Base-by-base conservation (phyloP, 1,140 invertebrate genomes). In the Drosophila seguyi region DNA sequence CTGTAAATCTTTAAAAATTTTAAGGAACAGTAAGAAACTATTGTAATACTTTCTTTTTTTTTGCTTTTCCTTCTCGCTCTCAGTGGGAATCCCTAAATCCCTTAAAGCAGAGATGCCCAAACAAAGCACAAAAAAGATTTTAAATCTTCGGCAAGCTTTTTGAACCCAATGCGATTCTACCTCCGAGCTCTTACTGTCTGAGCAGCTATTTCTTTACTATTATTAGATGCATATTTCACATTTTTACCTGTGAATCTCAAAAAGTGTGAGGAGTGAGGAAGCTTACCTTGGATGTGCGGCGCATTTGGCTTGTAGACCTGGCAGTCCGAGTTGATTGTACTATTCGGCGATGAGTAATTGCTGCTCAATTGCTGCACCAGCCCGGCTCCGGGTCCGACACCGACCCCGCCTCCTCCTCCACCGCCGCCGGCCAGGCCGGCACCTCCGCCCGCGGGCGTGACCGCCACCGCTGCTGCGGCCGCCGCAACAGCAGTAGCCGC, bases 231-330 rank as follows among this genome's bases (percentile, higher is more conserved):
- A 16, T 3, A 25, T 22, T 47, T 27, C 25, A 0, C n/a, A 48
- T 27, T 41, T 44, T 2, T 45, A 45, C 6, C 6, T 41, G 4
- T n/a, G 27, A 27, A n/a, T n/a, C 48, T 53, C 25, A 11, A 5
- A 14, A 22, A 0, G 34, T 52, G 56, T 25, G 39, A 22, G 4
- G 8, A 3, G 8, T n/a, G 31, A 10, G 6, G 10, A 3, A 20
- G 36, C 87, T 86, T 86, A 93, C 92, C 92, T 92, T 92, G 92
- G 52, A 93, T 83, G 41, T 93, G 92, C 52, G 92, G 81, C 52
- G 93, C 93, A 82, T 93, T 93, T 6, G 93, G 93, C 69, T 93
- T 93, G 61, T 93, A 93, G 50, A 75, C 80, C 84, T 83, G 85
- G 73, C 91, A 92, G 81, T 93, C 93, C 44, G 91, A 90, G 87